Percentiles rank a stretch among this genome's conserved stretches.
These are phyloP conservation scores for Ditylenchus dipsaci DNA, from an alignment of 1,140 invertebrate species.

Conservation along the genomic window DNA sequence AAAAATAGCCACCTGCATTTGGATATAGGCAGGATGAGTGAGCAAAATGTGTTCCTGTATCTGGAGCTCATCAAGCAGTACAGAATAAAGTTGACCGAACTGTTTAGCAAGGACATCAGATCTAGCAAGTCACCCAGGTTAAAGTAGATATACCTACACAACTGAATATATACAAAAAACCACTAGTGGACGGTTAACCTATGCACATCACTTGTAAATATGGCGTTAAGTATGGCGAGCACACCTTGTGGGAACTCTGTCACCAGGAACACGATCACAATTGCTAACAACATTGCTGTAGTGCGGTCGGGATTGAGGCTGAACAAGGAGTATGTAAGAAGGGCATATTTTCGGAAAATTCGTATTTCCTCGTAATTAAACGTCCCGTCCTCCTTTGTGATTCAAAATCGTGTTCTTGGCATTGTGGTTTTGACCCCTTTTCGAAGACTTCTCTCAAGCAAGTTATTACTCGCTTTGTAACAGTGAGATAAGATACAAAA, in stretches of 20 bases:
- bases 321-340: neutral
- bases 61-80: constrained; percentile 54
- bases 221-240: constrained; percentile 47
- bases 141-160: constrained; percentile 40
- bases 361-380: neutral
- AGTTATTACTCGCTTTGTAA: no score
- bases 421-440: no score
- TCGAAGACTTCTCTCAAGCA: no score
- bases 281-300: constrained; percentile 47
- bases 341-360: constrained; percentile 12
- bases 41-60: constrained; percentile 51
- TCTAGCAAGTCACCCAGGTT: constrained; percentile 50
- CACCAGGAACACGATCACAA: constrained; percentile 48
- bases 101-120: constrained; percentile 48
- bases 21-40: constrained; percentile 36
- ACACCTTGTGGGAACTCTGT: constrained; percentile 54
- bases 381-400: no score
- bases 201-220: constrained; percentile 35
- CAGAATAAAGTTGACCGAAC: constrained; percentile 51
- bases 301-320: constrained; percentile 47
- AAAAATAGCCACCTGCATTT: neutral
- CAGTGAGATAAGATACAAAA: no score
- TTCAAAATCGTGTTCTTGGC: no score
- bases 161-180: neutral
- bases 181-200: no score